These are phyloP conservation scores for Sminthurides aquaticus DNA, from an alignment of 2,888 invertebrate species.

Conservation along the genomic window DNA sequence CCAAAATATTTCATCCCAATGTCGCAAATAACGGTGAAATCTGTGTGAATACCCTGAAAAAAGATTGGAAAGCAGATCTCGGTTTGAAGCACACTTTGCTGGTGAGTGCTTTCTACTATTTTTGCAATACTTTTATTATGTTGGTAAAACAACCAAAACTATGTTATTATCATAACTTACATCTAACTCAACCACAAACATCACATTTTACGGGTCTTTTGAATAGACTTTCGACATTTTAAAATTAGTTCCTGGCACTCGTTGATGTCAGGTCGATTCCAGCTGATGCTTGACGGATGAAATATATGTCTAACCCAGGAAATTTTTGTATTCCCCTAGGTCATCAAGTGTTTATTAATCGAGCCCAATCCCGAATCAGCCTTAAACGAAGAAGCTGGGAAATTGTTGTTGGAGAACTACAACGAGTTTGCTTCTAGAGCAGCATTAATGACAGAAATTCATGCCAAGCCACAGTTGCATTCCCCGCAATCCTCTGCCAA, in stretches of 20 bases:
- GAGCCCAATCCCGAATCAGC: slow-evolving; percentile 96
- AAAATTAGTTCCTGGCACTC: no score
- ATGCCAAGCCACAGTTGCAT: slow-evolving; percentile 53
- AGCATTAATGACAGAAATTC: slow-evolving; percentile 85
- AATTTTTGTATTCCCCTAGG: slow-evolving; percentile 51
- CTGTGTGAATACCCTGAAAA: slow-evolving; percentile 91
- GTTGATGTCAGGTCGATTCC: no score
- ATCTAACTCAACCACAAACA: no score
- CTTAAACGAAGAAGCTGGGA: slow-evolving; percentile 93
- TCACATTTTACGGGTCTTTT: no score
- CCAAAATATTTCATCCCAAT: slow-evolving; percentile 96
- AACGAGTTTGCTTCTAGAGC: slow-evolving; percentile 84
- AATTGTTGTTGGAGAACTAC: slow-evolving; percentile 82
- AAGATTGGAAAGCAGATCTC: slow-evolving; percentile 92
- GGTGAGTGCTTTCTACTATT: slow-evolving; percentile 15
- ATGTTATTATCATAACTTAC: no score
- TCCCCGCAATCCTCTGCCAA: slow-evolving; percentile 17
- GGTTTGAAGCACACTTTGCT: slow-evolving; percentile 52
- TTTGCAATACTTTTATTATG: neutral
- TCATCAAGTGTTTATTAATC: slow-evolving; percentile 89
- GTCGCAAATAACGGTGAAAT: slow-evolving; percentile 89
- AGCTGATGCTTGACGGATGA: neutral
- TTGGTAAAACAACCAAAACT: neutral
- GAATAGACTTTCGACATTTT: no score
- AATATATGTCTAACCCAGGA: no score